A percentile compares a stretch with the other conserved stretches of the same genome.
These are phyloP conservation scores for Phenganax marumi DNA, from an alignment of 92 coral and sea anemone species.

Conservation along the genomic window DNA sequence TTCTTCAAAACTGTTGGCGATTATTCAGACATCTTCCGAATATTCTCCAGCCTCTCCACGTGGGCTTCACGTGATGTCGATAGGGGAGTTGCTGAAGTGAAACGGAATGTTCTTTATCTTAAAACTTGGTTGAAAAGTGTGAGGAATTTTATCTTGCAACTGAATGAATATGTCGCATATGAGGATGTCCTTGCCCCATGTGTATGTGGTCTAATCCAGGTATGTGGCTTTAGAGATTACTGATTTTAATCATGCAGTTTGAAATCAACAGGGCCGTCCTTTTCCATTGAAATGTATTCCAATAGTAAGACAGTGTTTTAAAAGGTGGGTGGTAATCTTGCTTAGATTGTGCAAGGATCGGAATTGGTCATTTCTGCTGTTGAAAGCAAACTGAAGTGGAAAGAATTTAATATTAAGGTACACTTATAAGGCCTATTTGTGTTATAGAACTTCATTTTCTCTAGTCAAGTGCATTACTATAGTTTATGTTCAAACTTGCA, in stretches of 20 bases:
- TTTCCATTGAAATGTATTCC: too few species aligned
- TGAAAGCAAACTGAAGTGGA: constrained; percentile 45
- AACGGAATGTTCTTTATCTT: neutral
- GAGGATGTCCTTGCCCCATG: constrained; percentile 78
- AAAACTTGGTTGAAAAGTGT: constrained; percentile 62
- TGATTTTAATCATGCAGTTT: too few species aligned
- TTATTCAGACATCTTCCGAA: constrained; percentile 40
- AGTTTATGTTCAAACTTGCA: neutral
- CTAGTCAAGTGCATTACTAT: neutral
- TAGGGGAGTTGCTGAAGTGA: constrained; percentile 54
- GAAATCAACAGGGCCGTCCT: too few species aligned
- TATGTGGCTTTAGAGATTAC: constrained; percentile 1
- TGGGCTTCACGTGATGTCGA: neutral
- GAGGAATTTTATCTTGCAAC: constrained; percentile 62
- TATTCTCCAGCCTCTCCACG: constrained; percentile 1
- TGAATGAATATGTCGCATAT: constrained; percentile 70
- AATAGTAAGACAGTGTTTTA: neutral
- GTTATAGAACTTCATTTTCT: neutral
- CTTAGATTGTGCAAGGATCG: constrained; percentile 17
- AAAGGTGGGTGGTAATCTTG: neutral
- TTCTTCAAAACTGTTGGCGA: constrained; percentile 68
- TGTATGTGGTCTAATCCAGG: constrained; percentile 76
- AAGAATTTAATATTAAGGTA: constrained; percentile 4
- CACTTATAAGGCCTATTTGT: neutral
- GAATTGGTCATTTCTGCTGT: neutral